phyloP scores from a whole-genome alignment of 2,888 invertebrate genomes.

The Toxonevra muliebris region DNA sequence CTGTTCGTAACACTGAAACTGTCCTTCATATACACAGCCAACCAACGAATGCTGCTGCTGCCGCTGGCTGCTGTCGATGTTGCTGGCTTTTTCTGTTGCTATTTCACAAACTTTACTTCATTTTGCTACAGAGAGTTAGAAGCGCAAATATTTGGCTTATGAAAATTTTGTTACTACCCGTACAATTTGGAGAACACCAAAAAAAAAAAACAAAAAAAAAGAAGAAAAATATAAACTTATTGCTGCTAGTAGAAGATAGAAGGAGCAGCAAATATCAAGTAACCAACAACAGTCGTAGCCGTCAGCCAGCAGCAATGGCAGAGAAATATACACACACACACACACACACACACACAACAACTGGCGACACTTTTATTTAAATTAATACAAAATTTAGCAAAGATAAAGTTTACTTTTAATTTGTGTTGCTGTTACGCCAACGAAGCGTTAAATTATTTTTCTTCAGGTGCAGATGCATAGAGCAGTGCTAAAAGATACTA shows the following conservation, averaged over 20 bases:
- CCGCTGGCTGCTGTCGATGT: background rate
- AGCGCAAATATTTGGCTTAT: conserved; percentile 42
- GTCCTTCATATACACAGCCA: background rate
- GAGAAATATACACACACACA: background rate
- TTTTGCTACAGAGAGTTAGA: background rate
- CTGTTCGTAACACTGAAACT: conserved; percentile 37
- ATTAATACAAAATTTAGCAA: conserved; percentile 50
- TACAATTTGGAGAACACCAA: background rate
- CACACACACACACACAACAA: conserved; percentile 16
- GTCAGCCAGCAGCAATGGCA: background rate
- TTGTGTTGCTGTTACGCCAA: conserved; percentile 41
- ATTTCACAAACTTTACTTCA: background rate
- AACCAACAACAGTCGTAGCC: background rate
- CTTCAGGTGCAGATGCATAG: conserved; percentile 14
- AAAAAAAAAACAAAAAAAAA: no score
- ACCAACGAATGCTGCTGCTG: background rate
- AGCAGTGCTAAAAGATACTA: no score
- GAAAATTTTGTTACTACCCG: conserved; percentile 17
- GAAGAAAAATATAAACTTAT: no score
- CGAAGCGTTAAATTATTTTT: conserved; percentile 44
- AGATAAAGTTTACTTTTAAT: conserved; percentile 53
- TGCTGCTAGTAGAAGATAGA: background rate
- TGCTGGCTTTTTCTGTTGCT: background rate
- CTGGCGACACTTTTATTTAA: conserved; percentile 48
- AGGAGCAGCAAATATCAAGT: conserved; percentile 5